Evolutionary conservation across 2,113 vertebrate species (phyloP).

Genomic region (Embiotoca jacksoni): DNA sequence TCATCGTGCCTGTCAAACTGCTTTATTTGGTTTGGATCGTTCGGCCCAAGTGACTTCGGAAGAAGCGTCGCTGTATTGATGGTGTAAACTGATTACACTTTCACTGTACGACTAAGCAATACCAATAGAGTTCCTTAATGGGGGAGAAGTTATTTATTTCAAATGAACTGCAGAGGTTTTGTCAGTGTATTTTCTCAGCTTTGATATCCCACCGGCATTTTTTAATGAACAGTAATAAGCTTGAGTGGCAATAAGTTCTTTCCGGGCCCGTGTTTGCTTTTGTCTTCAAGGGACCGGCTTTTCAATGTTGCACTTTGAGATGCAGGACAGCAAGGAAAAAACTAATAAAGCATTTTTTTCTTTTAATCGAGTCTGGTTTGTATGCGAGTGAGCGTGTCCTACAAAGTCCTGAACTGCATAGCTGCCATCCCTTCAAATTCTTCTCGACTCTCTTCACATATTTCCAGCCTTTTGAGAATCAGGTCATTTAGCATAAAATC

Average conservation of each 20-base stretch:
- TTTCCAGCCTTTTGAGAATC: neutral
- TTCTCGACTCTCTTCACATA: neutral
- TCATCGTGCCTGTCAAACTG: conserved; percentile 23
- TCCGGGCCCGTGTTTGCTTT: conserved; percentile 2
- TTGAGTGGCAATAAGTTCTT: conserved; percentile 17
- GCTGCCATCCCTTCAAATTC: neutral
- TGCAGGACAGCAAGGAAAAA: conserved; percentile 13
- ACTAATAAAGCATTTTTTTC: conserved; percentile 42
- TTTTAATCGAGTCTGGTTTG: conserved; percentile 8
- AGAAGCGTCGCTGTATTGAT: neutral
- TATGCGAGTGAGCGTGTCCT: neutral
- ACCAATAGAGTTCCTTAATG: conserved; percentile 24
- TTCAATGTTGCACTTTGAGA: conserved; percentile 18
- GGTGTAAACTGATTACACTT: conserved; percentile 18
- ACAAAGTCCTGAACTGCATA: neutral
- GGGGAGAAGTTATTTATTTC: conserved; percentile 45
- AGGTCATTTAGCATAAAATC: neutral
- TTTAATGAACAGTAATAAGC: conserved; percentile 55
- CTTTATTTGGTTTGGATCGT: conserved; percentile 41
- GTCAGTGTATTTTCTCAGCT: neutral
- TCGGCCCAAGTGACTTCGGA: conserved; percentile 51
- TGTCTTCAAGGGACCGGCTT: conserved; percentile 1
- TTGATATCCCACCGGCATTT: conserved; percentile 25
- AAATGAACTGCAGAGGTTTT: conserved; percentile 7
- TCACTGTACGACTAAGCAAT: conserved; percentile 46